phyloP scores from a whole-genome alignment of 2,888 invertebrate genomes.

The Lottia gigantea region DNA sequence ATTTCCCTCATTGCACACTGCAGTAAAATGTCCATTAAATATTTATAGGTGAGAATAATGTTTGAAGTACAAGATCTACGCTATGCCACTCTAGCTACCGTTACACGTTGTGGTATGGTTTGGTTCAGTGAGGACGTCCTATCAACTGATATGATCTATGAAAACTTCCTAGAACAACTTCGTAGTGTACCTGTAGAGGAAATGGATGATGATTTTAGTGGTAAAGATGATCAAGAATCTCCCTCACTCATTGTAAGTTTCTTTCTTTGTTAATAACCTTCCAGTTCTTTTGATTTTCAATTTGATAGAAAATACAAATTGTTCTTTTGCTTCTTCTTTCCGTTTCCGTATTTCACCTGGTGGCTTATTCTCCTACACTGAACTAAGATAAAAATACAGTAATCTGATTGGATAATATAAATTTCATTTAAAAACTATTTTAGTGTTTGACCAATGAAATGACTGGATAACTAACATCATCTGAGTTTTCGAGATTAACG shows the following conservation, averaged over 20 bases:
- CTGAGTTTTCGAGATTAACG: too few relatives aligned
- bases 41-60: slow-evolving; percentile 69
- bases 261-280: too few relatives aligned
- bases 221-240: slow-evolving; percentile 60
- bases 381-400: too few relatives aligned
- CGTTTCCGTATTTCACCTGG: too few relatives aligned
- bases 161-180: slow-evolving; percentile 90
- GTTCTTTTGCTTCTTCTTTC: too few relatives aligned
- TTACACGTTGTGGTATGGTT: slow-evolving; percentile 99
- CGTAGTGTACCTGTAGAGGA: slow-evolving; percentile 72
- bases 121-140: slow-evolving; percentile 99
- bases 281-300: too few relatives aligned
- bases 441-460: too few relatives aligned
- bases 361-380: too few relatives aligned
- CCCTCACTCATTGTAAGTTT: slow-evolving; percentile 56
- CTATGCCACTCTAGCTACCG: slow-evolving; percentile 97
- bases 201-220: slow-evolving; percentile 58
- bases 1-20: slow-evolving; percentile 3
- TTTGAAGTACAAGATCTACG: slow-evolving; percentile 91
- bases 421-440: too few relatives aligned
- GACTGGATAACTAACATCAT: too few relatives aligned
- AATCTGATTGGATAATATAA: too few relatives aligned
- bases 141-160: slow-evolving; percentile 98
- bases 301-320: too few relatives aligned
- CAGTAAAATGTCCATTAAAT: background rate